These are phyloP conservation scores for Stegana nigrithorax DNA, from an alignment of 2,888 invertebrate genomes.

Conservation along the genomic window DNA sequence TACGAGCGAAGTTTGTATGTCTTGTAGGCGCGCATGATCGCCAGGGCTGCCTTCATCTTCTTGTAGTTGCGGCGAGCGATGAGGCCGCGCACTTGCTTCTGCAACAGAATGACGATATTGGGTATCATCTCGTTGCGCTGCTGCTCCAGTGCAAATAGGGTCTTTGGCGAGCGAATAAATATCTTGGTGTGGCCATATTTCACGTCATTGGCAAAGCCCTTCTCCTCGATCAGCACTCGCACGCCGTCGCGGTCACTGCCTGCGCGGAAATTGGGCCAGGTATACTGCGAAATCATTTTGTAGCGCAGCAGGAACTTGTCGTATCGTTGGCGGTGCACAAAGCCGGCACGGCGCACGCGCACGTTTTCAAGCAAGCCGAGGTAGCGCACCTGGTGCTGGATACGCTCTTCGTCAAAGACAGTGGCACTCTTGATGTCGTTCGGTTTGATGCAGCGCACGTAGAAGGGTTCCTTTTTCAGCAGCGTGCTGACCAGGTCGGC, in stretches of 20 bases:
- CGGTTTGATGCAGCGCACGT: constrained; percentile 97
- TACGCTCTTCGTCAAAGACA: constrained; percentile 85
- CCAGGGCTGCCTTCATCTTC: constrained; percentile 85
- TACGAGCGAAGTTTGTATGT: constrained; percentile 82
- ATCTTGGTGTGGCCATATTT: constrained; percentile 96
- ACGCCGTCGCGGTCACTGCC: constrained; percentile 85
- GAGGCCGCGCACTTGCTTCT: constrained; percentile 93
- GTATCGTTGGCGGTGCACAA: constrained; percentile 95
- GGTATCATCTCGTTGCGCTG: constrained; percentile 89
- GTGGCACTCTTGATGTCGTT: constrained; percentile 92
- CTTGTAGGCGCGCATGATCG: constrained; percentile 83
- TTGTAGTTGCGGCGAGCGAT: constrained; percentile 83
- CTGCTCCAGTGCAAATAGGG: constrained; percentile 89
- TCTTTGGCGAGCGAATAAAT: constrained; percentile 92
- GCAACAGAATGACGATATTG: constrained; percentile 89
- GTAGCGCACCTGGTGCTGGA: constrained; percentile 73
- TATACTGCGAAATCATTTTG: constrained; percentile 95
- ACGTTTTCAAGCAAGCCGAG: constrained; percentile 96
- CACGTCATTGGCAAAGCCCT: constrained; percentile 83
- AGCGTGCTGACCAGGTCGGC: constrained; percentile 87
- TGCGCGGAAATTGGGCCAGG: constrained; percentile 95
- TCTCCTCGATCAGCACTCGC: constrained; percentile 83
- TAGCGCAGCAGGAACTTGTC: constrained; percentile 93
- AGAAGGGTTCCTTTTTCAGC: constrained; percentile 93
- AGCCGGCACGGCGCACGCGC: constrained; percentile 94